Evolutionary conservation across 2,888 invertebrate species (phyloP).

Genomic region (Exephanes ischioxanthus): DNA sequence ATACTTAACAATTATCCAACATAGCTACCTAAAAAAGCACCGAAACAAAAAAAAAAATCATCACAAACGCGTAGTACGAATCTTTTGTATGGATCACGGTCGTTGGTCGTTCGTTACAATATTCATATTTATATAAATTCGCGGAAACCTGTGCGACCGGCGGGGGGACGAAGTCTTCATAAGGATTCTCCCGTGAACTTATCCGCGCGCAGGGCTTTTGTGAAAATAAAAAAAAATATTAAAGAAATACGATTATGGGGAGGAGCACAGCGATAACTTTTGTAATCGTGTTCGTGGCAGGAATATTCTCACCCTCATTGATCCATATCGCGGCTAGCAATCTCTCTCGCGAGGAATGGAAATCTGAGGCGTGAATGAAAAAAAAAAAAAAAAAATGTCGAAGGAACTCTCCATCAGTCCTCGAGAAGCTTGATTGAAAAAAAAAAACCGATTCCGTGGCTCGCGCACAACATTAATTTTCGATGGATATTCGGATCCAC

Average conservation of each 20-base stretch:
- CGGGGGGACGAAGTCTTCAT: constrained; percentile 1
- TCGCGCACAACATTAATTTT: constrained; percentile 33
- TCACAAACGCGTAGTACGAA: constrained; percentile 63
- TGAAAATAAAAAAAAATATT: constrained; percentile 16
- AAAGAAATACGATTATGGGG: constrained; percentile 18
- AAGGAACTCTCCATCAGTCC: constrained; percentile 52
- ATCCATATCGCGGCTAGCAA: constrained; percentile 5
- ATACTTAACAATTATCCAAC: constrained; percentile 64
- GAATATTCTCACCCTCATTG: constrained; percentile 57
- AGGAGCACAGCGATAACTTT: constrained; percentile 43
- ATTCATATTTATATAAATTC: constrained; percentile 11
- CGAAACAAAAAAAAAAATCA: constrained; percentile 67
- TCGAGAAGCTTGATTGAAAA: constrained; percentile 14
- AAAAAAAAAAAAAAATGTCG: not conserved
- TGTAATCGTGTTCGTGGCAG: constrained; percentile 58
- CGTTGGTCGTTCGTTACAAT: constrained; percentile 27
- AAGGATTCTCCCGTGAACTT: constrained; percentile 22
- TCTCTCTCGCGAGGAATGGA: not conserved
- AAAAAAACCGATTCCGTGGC: not conserved
- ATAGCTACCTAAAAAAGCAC: constrained; percentile 74
- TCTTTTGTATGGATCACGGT: constrained; percentile 32
- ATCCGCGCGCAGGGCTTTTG: not conserved
- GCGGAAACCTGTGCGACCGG: constrained; percentile 6
- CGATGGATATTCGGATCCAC: constrained; percentile 44
- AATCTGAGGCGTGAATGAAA: constrained; percentile 1